These are phyloP conservation scores for Cerastis leucographa DNA, from an alignment of 2,888 invertebrate genomes.

Conservation along the genomic window DNA sequence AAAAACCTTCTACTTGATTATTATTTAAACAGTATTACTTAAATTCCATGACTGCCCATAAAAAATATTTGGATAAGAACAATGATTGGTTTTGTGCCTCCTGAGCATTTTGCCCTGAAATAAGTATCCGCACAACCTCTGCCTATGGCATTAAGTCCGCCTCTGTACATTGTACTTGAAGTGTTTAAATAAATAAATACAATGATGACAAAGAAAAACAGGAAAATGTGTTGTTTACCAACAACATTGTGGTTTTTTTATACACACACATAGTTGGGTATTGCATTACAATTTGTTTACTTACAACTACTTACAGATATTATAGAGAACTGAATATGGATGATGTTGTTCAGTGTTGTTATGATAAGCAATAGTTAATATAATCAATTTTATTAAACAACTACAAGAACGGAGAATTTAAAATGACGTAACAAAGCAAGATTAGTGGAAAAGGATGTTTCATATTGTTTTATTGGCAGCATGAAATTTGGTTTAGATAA, in stretches of 20 bases:
- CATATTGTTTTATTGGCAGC: background rate
- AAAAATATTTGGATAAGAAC: no score
- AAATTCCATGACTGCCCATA: no score
- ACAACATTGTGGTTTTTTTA: conserved; percentile 1
- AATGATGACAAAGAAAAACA: no score
- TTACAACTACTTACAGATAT: background rate
- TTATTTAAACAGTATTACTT: no score
- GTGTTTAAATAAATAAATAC: no score
- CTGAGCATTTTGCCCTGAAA: no score
- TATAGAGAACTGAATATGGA: conserved; percentile 23
- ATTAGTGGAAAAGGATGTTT: background rate
- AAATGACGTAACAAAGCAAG: background rate
- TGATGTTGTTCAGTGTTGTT: conserved; percentile 17
- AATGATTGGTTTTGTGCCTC: no score
- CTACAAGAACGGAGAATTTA: background rate
- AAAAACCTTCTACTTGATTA: no score
- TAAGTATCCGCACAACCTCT: no score
- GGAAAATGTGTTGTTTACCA: background rate
- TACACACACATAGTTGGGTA: background rate
- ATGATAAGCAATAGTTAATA: conserved; percentile 14
- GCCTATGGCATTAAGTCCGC: no score
- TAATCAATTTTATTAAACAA: background rate
- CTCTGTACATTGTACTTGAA: no score
- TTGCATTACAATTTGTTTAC: conserved; percentile 15
- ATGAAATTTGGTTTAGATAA: background rate